phyloP scores from a whole-genome alignment of 23 tunicate genomes.

The Diplosoma virens region DNA sequence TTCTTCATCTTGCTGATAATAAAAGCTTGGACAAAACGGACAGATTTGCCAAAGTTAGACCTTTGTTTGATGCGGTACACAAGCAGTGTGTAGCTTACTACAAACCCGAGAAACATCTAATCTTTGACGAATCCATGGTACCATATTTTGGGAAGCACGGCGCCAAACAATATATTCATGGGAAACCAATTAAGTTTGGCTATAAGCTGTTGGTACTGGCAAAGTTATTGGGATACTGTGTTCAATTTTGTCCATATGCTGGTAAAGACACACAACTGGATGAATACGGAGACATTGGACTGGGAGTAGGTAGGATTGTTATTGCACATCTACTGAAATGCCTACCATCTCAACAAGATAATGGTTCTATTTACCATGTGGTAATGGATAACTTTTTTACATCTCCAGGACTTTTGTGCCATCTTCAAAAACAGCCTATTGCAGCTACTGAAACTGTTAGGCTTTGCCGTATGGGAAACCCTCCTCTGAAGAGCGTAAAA shows the following conservation, averaged over 20 bases:
- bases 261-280: slow-evolving; percentile 7
- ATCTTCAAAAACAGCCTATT: neutral
- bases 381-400: slow-evolving; percentile 29
- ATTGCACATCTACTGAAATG: neutral
- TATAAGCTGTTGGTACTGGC: slow-evolving; percentile 11
- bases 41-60: slow-evolving; percentile 16
- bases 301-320: neutral
- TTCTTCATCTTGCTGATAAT: slow-evolving; percentile 20
- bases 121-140: slow-evolving; percentile 30
- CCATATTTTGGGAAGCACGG: slow-evolving; percentile 23
- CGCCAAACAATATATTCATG: slow-evolving; percentile 9
- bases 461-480: slow-evolving; percentile 6
- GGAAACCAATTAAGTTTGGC: slow-evolving; percentile 19
- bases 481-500: neutral
- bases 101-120: neutral
- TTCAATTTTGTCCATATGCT: slow-evolving; percentile 1
- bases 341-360: neutral
- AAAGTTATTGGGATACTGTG: neutral
- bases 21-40: slow-evolving; percentile 12
- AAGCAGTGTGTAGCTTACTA: neutral
- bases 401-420: neutral
- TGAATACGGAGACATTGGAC: neutral
- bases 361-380: neutral
- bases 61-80: slow-evolving; percentile 11
- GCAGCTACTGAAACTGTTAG: slow-evolving; percentile 3